Evolutionary conservation across 2,113 vertebrate species (phyloP).

Genomic region (Passer domesticus): DNA sequence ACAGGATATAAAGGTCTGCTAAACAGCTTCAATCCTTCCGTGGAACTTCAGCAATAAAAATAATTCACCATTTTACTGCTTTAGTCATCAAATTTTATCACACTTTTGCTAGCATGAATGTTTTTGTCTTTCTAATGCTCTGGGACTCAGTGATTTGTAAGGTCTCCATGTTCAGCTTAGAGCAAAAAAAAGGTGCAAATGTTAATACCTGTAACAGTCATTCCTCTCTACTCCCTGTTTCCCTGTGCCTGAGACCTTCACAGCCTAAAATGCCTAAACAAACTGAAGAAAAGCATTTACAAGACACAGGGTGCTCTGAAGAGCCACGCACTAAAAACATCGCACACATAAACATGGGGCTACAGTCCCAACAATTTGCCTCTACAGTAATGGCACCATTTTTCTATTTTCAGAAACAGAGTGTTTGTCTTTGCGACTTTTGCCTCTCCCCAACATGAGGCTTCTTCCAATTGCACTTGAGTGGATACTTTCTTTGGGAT

Average conservation of each 20-base stretch:
- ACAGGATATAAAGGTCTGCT: neutral
- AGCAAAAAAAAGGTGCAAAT: slow-evolving; percentile 9
- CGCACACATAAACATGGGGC: neutral
- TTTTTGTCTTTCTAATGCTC: neutral
- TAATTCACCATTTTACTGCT: slow-evolving; percentile 15
- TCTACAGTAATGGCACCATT: neutral
- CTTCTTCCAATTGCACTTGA: neutral
- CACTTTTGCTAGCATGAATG: neutral
- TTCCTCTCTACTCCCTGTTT: neutral
- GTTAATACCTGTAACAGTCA: slow-evolving; percentile 23
- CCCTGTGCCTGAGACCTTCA: neutral
- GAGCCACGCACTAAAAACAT: neutral
- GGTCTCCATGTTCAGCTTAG: neutral
- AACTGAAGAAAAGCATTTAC: neutral
- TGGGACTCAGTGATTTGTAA: neutral
- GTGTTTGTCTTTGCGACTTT: neutral
- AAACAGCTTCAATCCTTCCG: neutral
- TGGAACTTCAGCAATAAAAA: neutral
- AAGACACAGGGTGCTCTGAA: neutral
- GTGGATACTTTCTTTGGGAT: neutral
- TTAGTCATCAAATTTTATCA: slow-evolving; percentile 17
- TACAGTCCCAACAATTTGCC: neutral
- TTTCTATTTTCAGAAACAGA: slow-evolving; percentile 1
- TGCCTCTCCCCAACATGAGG: neutral
- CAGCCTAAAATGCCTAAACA: neutral